Evolutionary conservation across 2,113 vertebrate genomes (phyloP), one percentile per base, ranked within the genome.

Genomic region (Nothoprocta perdicaria): DNA sequence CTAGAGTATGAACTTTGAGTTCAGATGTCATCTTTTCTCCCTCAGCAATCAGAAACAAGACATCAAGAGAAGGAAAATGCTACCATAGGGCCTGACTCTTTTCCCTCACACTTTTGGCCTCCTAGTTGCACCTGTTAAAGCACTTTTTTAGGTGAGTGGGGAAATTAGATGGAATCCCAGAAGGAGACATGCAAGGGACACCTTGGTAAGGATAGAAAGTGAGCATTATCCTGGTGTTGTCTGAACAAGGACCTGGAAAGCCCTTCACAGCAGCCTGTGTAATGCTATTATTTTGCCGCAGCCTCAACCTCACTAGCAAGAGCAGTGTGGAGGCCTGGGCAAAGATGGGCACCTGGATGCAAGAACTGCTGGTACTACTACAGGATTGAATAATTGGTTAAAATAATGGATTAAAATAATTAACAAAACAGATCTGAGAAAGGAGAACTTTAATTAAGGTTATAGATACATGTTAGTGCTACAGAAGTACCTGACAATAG

Each of bases 261-360:
- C 9, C 33, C 3, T 0, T 57, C 1, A 2, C 1, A 5, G 40
- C 35, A 80, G 15, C 31, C 18, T 73, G 0, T 1, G 0, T 21
- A 50, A 55, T 2, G 3, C 35, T 14, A 84, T 17, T 18, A 4
- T 2, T 55, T 14, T 63, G 31, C 19, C 4, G 6, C 23, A 17
- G 2, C 57, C 18, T 26, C 41, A 72, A 9, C 27, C 23, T 46
- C 38, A 8, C 26, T 38, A 61, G 48, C 26, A 58, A 50, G 43
- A 40, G 10, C 15, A 3, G 15, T 24, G n/a, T 43, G 72, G 80
- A 6, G 13, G 11, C 46, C 86, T 68, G 61, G 67, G 38, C 6
- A 84, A 58, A 53, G 29, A 31, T 5, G 9, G 35, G 9, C 68
- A 4, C 3, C 40, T 58, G 35, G 8, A 9, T 45, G 18, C 22